phyloP scores from a whole-genome alignment of 1,140 invertebrate species.

The Tribolium madens region DNA sequence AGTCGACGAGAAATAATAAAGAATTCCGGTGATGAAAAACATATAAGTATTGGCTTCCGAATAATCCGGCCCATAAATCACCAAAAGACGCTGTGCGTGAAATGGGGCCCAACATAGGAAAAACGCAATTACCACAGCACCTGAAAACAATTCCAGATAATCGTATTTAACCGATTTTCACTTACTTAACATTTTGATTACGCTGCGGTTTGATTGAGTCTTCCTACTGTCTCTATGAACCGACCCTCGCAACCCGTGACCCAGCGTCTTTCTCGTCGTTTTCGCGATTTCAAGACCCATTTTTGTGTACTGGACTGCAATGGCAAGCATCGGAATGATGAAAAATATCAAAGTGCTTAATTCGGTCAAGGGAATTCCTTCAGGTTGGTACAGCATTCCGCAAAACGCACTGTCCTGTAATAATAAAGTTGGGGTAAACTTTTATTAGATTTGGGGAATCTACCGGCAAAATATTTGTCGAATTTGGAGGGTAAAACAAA shows the following conservation, averaged over 20 bases:
- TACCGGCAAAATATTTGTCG: slow-evolving; percentile 53
- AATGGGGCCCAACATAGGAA: slow-evolving; percentile 98
- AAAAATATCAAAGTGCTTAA: slow-evolving; percentile 88
- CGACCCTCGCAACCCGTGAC: slow-evolving; percentile 72
- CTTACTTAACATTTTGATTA: slow-evolving; percentile 87
- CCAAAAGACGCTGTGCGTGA: slow-evolving; percentile 89
- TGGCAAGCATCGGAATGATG: slow-evolving; percentile 83
- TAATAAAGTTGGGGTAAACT: too few relatives aligned
- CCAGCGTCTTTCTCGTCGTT: slow-evolving; percentile 61
- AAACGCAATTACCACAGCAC: slow-evolving; percentile 95
- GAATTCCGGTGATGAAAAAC: slow-evolving; percentile 82
- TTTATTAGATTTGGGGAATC: neutral
- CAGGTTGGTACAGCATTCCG: slow-evolving; percentile 74
- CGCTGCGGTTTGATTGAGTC: slow-evolving; percentile 77
- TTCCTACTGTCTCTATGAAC: slow-evolving; percentile 75
- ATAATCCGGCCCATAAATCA: slow-evolving; percentile 75
- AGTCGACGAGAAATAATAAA: slow-evolving; percentile 90
- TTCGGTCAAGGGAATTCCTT: slow-evolving; percentile 79
- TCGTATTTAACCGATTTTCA: slow-evolving; percentile 36
- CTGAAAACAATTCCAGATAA: slow-evolving; percentile 68
- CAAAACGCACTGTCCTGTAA: slow-evolving; percentile 80
- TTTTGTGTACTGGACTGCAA: slow-evolving; percentile 80
- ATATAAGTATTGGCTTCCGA: slow-evolving; percentile 81
- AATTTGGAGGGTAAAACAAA: slow-evolving; percentile 72
- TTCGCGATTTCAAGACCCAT: slow-evolving; percentile 80